Evolutionary conservation across 1,140 invertebrate species (phyloP), one percentile per base, ranked within the genome.

Genomic region (Pachyrhynchus sulphureomaculatus): DNA sequence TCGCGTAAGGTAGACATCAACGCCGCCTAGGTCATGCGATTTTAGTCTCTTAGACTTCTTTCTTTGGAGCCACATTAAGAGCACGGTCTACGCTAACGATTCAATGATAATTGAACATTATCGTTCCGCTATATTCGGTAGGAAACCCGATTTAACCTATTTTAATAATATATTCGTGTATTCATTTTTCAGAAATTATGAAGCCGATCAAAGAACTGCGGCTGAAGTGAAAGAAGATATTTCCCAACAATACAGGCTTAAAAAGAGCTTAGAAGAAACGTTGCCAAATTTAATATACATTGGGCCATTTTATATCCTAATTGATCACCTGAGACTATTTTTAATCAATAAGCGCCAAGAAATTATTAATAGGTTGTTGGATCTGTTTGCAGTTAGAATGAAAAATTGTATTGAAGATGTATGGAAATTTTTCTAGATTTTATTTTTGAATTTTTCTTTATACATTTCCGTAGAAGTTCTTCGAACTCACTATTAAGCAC

Each of bases 221-320:
- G 67, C 71, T 0, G 82, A 84, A 65, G 77, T 83, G 0, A 80
- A 80, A 47, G 82, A 86, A 13, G 83, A 85, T 65, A 73, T 86
- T 4, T 81, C 84, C 10, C 79, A 78, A 51, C 86, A 86, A 23
- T 76, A 79, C 29, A 73, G 79, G 49, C 78, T 79, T 5, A 83
- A 78, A 58, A 70, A 77, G 9, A 80, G 80, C 13, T 60, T 86
- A 0, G 80, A 84, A 32, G 69, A 67, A 47, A 78, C 78, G 0
- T 49, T 88, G 8, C 85, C 86, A 0, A 70, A 78, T 6, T 72
- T 73, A 21, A 87, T 90, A 23, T 75, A 79, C 17, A 89, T 91
- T 44, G 89, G 88, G 0, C 84, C 88, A 0, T 91, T 88, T 72
- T 75, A 79, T 15, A 72, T 91, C 6, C 84, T 82, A 59, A 80